phyloP scores from a whole-genome alignment of 2,797 vertebrate species.

The Hephaestus fuliginosus region DNA sequence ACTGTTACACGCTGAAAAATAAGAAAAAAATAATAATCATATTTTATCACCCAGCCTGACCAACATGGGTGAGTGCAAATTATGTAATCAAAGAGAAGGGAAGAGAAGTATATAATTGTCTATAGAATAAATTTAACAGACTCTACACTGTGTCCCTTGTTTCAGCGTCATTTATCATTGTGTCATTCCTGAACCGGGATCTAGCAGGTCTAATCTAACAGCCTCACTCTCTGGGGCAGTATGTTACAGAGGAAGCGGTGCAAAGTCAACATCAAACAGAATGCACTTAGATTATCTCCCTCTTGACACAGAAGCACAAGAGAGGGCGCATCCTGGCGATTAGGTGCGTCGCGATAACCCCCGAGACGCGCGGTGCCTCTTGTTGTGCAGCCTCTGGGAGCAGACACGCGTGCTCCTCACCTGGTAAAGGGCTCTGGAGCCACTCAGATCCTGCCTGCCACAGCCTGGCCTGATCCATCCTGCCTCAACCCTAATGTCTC shows the following conservation, averaged over 20 bases:
- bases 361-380: conserved; percentile 40
- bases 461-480: conserved; percentile 52
- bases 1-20: not conserved
- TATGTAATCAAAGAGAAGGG: not conserved
- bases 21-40: conserved; percentile 6
- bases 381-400: conserved; percentile 52
- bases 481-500: conserved; percentile 73
- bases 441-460: conserved; percentile 52
- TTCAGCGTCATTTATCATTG: conserved; percentile 39
- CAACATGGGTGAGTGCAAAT: conserved; percentile 2
- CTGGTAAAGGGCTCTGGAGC: conserved; percentile 64
- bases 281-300: conserved; percentile 63
- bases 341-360: conserved; percentile 65
- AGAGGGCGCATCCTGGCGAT: conserved; percentile 41
- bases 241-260: conserved; percentile 31
- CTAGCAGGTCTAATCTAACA: conserved; percentile 46
- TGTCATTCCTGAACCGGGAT: conserved; percentile 53
- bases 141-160: not conserved
- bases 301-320: conserved; percentile 51
- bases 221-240: conserved; percentile 30
- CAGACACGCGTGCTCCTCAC: conserved; percentile 41
- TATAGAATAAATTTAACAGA: not conserved
- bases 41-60: conserved; percentile 20
- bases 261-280: conserved; percentile 47
- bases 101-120: not conserved